phyloP scores from a whole-genome alignment of 2,888 invertebrate species.

The Piscicola geometra region DNA sequence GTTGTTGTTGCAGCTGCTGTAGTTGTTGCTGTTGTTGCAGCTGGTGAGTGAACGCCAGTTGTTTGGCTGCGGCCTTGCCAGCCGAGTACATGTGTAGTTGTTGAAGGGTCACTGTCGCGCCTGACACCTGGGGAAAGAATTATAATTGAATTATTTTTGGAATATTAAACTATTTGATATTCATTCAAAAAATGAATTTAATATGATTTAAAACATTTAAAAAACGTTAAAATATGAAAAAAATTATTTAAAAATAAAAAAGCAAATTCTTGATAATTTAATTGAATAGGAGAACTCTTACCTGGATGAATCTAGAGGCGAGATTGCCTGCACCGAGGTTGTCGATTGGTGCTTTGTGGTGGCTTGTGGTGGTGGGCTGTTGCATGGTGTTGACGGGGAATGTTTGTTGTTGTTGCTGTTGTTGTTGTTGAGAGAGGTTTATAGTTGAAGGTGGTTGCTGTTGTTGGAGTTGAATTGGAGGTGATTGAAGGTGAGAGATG shows the following conservation, averaged over 20 bases:
- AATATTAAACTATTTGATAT: neutral
- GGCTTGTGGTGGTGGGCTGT: no score
- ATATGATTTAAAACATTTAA: neutral
- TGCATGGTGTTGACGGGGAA: no score
- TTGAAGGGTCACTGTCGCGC: slow-evolving; percentile 13
- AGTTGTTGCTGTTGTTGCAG: slow-evolving; percentile 42
- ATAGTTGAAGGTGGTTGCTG: no score
- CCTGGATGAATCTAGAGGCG: slow-evolving; percentile 3
- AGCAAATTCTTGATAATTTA: no score
- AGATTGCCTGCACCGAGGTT: neutral
- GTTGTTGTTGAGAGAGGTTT: no score
- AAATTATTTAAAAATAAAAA: no score
- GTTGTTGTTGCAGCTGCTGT: slow-evolving; percentile 46
- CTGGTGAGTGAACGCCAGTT: slow-evolving; percentile 23
- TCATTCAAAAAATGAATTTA: neutral
- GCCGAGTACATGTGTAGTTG: slow-evolving; percentile 35
- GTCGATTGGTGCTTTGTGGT: no score
- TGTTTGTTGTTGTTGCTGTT: no score
- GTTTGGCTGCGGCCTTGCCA: slow-evolving; percentile 32
- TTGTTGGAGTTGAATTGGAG: no score
- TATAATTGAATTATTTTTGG: neutral
- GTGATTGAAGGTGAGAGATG: no score
- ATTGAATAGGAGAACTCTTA: neutral
- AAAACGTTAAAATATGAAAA: neutral
- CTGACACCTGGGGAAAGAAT: slow-evolving; percentile 21